Conservation (phyloP, 1,140 invertebrate genomes). For the Cotesia typhae region DNA sequence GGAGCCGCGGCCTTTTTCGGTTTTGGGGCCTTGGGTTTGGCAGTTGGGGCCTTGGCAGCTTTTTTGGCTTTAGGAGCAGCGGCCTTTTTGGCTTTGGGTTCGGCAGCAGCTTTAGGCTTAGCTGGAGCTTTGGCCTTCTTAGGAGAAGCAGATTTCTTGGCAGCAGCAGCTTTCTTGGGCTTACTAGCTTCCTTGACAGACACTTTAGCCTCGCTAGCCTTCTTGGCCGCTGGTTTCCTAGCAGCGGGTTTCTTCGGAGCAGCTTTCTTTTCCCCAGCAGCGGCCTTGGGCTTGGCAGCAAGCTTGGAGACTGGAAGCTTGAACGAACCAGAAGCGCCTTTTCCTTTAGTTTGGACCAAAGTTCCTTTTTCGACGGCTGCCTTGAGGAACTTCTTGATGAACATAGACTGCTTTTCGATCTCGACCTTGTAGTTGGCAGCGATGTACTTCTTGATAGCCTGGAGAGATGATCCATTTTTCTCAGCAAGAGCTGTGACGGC, state of each 20-base stretch:
- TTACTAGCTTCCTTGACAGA: conserved; percentile 5
- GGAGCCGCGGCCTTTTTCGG: conserved; percentile 12
- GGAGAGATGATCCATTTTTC: conserved; percentile 69
- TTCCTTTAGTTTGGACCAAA: conserved; percentile 67
- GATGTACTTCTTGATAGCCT: conserved; percentile 75
- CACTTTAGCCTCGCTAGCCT: background rate
- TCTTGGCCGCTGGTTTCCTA: background rate
- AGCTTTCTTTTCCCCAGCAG: background rate
- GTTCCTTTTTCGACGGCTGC: conserved; percentile 66
- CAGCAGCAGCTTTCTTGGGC: background rate
- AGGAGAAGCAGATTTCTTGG: conserved; percentile 11
- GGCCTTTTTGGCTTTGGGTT: background rate
- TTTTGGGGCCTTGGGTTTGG: conserved; percentile 23
- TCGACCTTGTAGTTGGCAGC: conserved; percentile 68
- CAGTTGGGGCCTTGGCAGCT: conserved; percentile 10
- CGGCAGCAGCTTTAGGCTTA: background rate
- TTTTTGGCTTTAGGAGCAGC: conserved; percentile 12
- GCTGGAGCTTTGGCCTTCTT: background rate
- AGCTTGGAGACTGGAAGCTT: conserved; percentile 1
- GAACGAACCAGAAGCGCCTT: conserved; percentile 24
- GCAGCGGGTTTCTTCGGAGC: background rate
- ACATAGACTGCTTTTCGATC: conserved; percentile 68
- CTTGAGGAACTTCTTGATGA: conserved; percentile 71
- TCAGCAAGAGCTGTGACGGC: conserved; percentile 71
- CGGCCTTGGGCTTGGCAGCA: background rate